Conservation (phyloP, 2,113 vertebrate species). For the Delphinus delphis region DNA sequence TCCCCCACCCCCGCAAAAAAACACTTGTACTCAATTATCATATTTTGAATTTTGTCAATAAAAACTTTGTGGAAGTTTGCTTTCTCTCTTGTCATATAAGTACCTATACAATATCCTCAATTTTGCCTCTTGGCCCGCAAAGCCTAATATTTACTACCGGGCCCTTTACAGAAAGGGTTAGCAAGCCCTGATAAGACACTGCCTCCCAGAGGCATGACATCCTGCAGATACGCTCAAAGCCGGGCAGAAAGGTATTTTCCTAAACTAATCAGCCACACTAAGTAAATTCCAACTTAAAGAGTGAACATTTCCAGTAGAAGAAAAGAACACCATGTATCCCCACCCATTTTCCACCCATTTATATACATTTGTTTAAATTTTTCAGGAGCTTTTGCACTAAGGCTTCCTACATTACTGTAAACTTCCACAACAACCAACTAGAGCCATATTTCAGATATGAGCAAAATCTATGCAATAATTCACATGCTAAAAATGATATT, state of each 20-base stretch:
- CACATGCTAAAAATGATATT: constrained; percentile 21
- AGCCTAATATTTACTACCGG: constrained; percentile 1
- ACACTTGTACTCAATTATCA: not conserved
- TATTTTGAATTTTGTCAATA: constrained; percentile 27
- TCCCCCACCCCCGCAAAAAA: not conserved
- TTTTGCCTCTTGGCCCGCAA: constrained; percentile 18
- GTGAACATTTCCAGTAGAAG: not conserved
- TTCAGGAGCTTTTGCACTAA: constrained; percentile 29
- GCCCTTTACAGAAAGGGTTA: constrained; percentile 3
- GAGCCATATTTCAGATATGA: not conserved
- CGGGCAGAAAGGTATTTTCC: not conserved
- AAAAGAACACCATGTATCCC: not conserved
- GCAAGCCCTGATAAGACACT: not conserved
- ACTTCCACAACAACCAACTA: not conserved
- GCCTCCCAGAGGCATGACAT: not conserved
- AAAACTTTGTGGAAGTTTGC: not conserved
- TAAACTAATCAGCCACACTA: constrained; percentile 7
- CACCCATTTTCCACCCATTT: not conserved
- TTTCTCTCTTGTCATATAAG: constrained; percentile 15
- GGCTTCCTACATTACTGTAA: constrained; percentile 29
- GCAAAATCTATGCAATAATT: constrained; percentile 26
- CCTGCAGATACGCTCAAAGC: not conserved
- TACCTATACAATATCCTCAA: not conserved
- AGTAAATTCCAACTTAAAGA: constrained; percentile 36
- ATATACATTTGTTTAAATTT: constrained; percentile 2